phyloP scores from a whole-genome alignment of 2,888 invertebrate species.

The Orthonychiurus folsomi region DNA sequence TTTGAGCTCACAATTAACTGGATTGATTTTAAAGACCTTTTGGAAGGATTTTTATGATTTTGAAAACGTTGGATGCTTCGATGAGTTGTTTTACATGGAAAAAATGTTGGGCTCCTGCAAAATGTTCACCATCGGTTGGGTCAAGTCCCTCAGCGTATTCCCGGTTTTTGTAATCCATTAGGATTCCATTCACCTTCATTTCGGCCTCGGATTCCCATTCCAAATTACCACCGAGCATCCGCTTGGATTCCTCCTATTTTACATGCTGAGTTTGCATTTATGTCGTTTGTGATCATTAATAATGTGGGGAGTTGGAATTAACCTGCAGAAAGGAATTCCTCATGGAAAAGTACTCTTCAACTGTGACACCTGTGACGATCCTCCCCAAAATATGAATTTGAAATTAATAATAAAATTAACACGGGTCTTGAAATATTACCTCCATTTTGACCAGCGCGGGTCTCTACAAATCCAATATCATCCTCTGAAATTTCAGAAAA shows the following conservation, averaged over 20 bases:
- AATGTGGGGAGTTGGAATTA: not conserved
- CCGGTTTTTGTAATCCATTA: conserved; percentile 36
- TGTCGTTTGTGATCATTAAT: too few relatives aligned
- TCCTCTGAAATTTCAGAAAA: too few relatives aligned
- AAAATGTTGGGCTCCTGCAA: conserved; percentile 58
- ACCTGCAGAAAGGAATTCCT: not conserved
- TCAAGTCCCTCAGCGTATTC: conserved; percentile 37
- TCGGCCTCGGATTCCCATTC: conserved; percentile 23
- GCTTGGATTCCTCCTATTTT: conserved; percentile 17
- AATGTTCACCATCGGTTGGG: conserved; percentile 43
- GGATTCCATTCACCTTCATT: conserved; percentile 33
- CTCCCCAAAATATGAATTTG: too few relatives aligned
- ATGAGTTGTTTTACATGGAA: conserved; percentile 54
- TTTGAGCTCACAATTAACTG: not conserved
- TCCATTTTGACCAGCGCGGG: too few relatives aligned
- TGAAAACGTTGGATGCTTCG: conserved; percentile 55
- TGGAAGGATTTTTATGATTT: conserved; percentile 59
- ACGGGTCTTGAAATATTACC: too few relatives aligned
- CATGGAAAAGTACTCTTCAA: not conserved
- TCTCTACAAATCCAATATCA: too few relatives aligned
- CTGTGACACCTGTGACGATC: conserved; percentile 1
- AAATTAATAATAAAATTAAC: too few relatives aligned
- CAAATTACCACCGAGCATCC: conserved; percentile 26
- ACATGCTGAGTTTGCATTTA: not conserved
- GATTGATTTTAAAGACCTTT: conserved; percentile 49